Base-by-base conservation (phyloP, 2,888 invertebrate genomes). In the Zygaena filipendulae region DNA sequence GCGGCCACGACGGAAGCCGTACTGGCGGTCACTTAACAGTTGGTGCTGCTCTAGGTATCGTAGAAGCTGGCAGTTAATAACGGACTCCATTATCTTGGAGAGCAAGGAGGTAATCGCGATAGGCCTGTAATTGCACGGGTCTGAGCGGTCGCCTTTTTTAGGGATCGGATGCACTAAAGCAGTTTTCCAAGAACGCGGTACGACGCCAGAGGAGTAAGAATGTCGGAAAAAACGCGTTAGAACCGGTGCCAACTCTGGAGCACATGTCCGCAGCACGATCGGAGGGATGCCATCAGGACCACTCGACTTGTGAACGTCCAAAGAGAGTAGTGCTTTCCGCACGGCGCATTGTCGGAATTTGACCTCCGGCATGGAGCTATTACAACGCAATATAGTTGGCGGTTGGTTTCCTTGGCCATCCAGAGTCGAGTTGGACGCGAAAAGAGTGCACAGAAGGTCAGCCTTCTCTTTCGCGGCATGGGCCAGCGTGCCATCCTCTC, bases 231-330 rank as follows among this genome's bases (percentile, higher is more conserved):
- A 10, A 3, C 30, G 32, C 18, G 34, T 30, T 6, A 29, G 13
- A 2, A 33, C 9, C 9, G 32, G 30, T 25, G 28, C 20, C 30
- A 34, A 32, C 20, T 36, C 27, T 13, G 32, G 32, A 18, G 32
- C 30, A 32, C 32, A 34, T 3, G 10, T 18, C 12, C 26, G 27
- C 1, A 33, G 20, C 3, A 35, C 25, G 3, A 35, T 7, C 1
- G 29, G 33, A 21, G 34, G 32, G 13, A 34, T 23, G 13, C 30
- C 33, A 11, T 28, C 33, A 1, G 30, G 30, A 9, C 22, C 23
- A 18, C 22, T 30, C 30, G 26, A 26, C 19, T 25, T 26, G 3
- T 13, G 11, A 9, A 22, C 18, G 19, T 30, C 26, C 8, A 30
- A 12, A 10, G 22, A 25, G 2, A 22, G 3, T 1, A 30, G 22